These are phyloP conservation scores for Poeciliopsis occidentalis DNA, from an alignment of 2,113 vertebrate genomes.

Conservation along the genomic window DNA sequence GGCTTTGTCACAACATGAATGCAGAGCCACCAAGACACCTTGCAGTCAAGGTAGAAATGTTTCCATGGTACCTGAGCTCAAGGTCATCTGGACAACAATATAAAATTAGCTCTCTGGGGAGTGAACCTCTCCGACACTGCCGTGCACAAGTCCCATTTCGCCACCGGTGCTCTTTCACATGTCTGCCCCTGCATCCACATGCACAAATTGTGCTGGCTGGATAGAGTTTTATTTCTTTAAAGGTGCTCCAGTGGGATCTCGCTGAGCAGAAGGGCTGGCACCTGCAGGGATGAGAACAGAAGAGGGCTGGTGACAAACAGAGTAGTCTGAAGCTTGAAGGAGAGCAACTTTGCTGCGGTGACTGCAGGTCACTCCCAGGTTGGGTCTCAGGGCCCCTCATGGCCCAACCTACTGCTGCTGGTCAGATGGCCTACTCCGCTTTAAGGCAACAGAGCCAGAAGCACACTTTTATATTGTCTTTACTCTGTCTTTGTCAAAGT, in stretches of 20 bases:
- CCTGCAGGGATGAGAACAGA: slow-evolving; percentile 54
- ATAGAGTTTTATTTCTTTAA: slow-evolving; percentile 57
- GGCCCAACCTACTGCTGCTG: slow-evolving; percentile 69
- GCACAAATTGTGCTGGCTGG: slow-evolving; percentile 55
- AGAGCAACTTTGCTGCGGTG: slow-evolving; percentile 66
- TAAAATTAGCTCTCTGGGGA: slow-evolving; percentile 67
- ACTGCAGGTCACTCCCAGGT: slow-evolving; percentile 61
- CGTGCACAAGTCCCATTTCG: slow-evolving; percentile 56
- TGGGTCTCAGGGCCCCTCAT: slow-evolving; percentile 67
- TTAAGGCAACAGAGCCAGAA: slow-evolving; percentile 62
- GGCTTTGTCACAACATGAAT: slow-evolving; percentile 58
- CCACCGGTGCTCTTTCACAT: slow-evolving; percentile 68
- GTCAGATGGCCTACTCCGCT: slow-evolving; percentile 70
- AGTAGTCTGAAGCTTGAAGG: slow-evolving; percentile 76
- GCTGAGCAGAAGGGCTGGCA: slow-evolving; percentile 66
- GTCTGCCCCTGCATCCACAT: slow-evolving; percentile 28
- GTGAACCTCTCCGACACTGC: slow-evolving; percentile 65
- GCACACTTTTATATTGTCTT: slow-evolving; percentile 76
- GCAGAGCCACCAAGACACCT: slow-evolving; percentile 62
- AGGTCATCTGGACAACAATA: slow-evolving; percentile 73
- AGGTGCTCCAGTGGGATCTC: slow-evolving; percentile 58
- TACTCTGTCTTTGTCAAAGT: slow-evolving; percentile 80
- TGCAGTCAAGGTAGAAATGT: slow-evolving; percentile 60
- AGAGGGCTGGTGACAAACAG: slow-evolving; percentile 25
- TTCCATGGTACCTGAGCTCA: slow-evolving; percentile 69